Percentiles rank a stretch among this genome's conserved stretches.
These are phyloP conservation scores for Neotoma lepida DNA, from an alignment of 2,113 vertebrate genomes.

Conservation along the genomic window DNA sequence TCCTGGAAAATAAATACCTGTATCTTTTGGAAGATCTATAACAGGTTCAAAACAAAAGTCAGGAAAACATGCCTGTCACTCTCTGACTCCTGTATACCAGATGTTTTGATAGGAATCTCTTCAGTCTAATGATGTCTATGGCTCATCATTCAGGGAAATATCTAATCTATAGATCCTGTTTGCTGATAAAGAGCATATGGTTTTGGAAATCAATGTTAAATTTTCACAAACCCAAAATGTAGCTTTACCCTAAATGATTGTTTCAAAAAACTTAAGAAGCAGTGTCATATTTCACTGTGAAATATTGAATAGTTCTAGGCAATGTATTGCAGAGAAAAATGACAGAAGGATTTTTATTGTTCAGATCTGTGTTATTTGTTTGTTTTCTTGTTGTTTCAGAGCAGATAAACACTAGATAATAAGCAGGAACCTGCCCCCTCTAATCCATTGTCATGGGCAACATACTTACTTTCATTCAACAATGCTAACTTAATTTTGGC, in stretches of 20 bases:
- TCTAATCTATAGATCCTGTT: constrained; percentile 30
- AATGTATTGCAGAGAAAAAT: background rate
- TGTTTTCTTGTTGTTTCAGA: background rate
- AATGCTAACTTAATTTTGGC: constrained; percentile 10
- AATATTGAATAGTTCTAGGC: background rate
- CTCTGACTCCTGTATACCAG: constrained; percentile 59
- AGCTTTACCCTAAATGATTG: constrained; percentile 19
- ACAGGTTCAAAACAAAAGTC: constrained; percentile 47
- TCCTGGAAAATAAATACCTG: constrained; percentile 56
- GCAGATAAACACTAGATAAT: background rate
- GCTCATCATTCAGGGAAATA: constrained; percentile 50
- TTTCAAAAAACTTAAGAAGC: constrained; percentile 10
- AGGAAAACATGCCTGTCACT: background rate
- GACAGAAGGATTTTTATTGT: background rate
- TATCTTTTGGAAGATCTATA: constrained; percentile 51
- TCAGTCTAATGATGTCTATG: constrained; percentile 32
- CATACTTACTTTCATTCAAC: constrained; percentile 16
- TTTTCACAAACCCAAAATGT: constrained; percentile 19
- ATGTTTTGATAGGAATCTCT: constrained; percentile 60
- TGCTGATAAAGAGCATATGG: constrained; percentile 60
- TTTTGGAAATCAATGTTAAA: constrained; percentile 57
- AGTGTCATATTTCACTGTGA: background rate
- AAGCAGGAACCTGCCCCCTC: background rate
- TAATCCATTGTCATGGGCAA: background rate
- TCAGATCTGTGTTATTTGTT: background rate